These are phyloP conservation scores for Cotesia vestalis DNA, from an alignment of 1,140 invertebrate genomes.

Conservation along the genomic window DNA sequence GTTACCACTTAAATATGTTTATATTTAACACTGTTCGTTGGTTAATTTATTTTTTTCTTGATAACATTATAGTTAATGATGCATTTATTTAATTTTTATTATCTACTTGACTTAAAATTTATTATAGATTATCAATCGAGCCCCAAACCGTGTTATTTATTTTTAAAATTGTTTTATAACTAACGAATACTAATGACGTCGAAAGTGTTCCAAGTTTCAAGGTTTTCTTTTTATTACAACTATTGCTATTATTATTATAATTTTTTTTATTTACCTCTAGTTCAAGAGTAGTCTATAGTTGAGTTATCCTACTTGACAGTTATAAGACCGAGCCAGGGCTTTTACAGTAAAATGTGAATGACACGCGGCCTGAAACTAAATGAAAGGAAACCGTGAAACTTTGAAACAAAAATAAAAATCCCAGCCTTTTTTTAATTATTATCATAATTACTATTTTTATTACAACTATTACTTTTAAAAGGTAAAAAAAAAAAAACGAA, in stretches of 20 bases:
- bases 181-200: slow-evolving; percentile 16
- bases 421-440: too few relatives aligned
- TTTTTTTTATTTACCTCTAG: slow-evolving; percentile 10
- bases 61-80: not conserved
- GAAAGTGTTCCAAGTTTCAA: slow-evolving; percentile 28
- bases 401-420: not conserved
- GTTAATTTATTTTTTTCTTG: not conserved
- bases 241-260: too few relatives aligned
- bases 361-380: not conserved
- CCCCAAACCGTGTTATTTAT: not conserved
- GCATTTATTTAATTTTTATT: not conserved
- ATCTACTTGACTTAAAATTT: not conserved
- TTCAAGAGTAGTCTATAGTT: too few relatives aligned
- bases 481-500: not conserved
- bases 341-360: too few relatives aligned
- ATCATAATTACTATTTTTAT: not conserved
- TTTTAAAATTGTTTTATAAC: slow-evolving; percentile 6
- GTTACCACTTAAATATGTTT: slow-evolving; percentile 16
- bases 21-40: slow-evolving; percentile 22
- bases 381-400: not conserved
- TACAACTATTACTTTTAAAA: not conserved
- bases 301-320: too few relatives aligned
- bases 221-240: slow-evolving; percentile 14
- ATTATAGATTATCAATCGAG: too few relatives aligned
- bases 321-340: too few relatives aligned